Conservation (phyloP, 2,113 vertebrate species). For the Apteryx owenii region DNA sequence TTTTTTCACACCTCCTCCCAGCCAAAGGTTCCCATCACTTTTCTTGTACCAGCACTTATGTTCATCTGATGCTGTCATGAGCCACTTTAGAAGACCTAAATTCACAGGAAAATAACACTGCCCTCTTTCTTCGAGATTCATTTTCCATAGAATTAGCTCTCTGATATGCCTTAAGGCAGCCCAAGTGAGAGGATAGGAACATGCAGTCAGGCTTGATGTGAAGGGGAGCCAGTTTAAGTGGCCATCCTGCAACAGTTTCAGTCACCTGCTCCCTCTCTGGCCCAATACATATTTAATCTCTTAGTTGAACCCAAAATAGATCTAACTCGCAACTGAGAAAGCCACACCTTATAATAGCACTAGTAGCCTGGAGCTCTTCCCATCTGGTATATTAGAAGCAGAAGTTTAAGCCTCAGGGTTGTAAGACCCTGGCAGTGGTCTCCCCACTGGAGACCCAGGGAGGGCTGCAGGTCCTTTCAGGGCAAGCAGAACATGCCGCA, state of each 20-base stretch:
- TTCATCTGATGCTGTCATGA: neutral
- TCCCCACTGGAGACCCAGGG: neutral
- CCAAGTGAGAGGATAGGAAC: neutral
- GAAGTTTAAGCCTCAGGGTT: neutral
- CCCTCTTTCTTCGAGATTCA: neutral
- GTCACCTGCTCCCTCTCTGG: neutral
- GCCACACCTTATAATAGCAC: neutral
- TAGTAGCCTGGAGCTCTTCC: neutral
- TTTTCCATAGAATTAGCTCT: neutral
- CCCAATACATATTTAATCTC: neutral
- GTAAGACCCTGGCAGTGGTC: neutral
- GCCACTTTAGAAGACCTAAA: neutral
- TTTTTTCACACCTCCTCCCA: neutral
- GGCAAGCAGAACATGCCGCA: rapidly evolving
- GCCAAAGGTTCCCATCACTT: neutral
- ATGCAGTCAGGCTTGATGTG: neutral
- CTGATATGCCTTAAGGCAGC: neutral
- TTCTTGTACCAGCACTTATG: neutral
- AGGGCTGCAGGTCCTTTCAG: neutral
- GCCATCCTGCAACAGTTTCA: neutral
- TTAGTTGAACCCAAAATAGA: neutral
- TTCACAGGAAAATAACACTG: neutral
- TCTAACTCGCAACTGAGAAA: neutral
- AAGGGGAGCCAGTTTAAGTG: neutral
- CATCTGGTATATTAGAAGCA: neutral